phyloP scores from a whole-genome alignment of 2,888 invertebrate genomes.

The Dusona sp. region DNA sequence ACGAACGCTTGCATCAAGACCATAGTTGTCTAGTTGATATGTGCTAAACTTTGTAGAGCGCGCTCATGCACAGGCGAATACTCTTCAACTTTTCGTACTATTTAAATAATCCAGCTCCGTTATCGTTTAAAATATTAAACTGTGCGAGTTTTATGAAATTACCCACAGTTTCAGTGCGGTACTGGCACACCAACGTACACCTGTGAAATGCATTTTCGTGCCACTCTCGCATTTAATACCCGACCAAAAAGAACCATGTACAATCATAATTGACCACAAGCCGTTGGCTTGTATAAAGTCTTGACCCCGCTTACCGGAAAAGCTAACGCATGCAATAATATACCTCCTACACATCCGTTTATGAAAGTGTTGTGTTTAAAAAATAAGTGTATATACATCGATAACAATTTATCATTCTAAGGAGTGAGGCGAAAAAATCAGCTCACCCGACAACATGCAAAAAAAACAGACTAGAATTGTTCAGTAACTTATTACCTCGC shows the following conservation, averaged over 20 bases:
- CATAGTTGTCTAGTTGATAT: constrained; percentile 16
- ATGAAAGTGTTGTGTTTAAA: not conserved
- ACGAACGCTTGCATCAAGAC: constrained; percentile 40
- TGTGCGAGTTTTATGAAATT: constrained; percentile 59
- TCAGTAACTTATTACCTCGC: constrained; percentile 12
- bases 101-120: constrained; percentile 17
- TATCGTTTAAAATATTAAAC: constrained; percentile 66
- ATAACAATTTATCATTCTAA: not conserved
- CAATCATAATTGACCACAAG: constrained; percentile 43
- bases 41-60: constrained; percentile 48
- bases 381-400: not conserved
- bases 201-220: constrained; percentile 35
- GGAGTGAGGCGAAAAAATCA: not conserved
- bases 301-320: constrained; percentile 16
- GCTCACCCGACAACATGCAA: not conserved
- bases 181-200: constrained; percentile 21
- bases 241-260: constrained; percentile 44
- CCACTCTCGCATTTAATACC: constrained; percentile 32
- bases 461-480: not conserved
- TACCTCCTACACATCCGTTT: not conserved
- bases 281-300: not conserved
- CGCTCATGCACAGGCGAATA: not conserved
- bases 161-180: constrained; percentile 37
- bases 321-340: no score
- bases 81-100: constrained; percentile 9